phyloP scores from a whole-genome alignment of 1,140 invertebrate genomes.

The Reticulitermes speratus region DNA sequence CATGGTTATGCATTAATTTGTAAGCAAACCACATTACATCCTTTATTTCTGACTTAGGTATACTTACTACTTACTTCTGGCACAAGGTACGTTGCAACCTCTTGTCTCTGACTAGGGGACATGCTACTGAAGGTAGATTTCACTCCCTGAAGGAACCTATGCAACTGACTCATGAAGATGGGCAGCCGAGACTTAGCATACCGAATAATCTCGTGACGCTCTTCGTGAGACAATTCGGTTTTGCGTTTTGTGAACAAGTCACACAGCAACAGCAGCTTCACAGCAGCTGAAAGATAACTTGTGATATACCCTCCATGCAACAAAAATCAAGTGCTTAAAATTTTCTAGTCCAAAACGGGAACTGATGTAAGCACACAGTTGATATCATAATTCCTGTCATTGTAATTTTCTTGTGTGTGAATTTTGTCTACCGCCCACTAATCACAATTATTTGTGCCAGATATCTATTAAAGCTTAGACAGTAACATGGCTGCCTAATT shows the following conservation, averaged over 20 bases:
- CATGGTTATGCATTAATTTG: too few species aligned
- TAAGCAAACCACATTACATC: too few species aligned
- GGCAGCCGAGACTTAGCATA: conserved; percentile 63
- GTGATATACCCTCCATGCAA: too few species aligned
- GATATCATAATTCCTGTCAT: too few species aligned
- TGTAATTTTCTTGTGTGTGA: too few species aligned
- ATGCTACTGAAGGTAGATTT: conserved; percentile 58
- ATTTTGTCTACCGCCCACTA: too few species aligned
- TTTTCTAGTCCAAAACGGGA: too few species aligned
- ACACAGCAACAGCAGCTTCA: conserved; percentile 59
- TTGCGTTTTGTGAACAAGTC: conserved; percentile 61
- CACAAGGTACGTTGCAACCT: conserved; percentile 62
- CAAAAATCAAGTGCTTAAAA: too few species aligned
- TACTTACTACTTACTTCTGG: conserved; percentile 51
- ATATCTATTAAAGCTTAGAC: too few species aligned
- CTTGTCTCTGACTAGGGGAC: conserved; percentile 54
- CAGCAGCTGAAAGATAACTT: conserved; percentile 44
- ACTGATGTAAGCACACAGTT: too few species aligned
- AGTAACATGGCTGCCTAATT: too few species aligned
- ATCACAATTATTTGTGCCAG: too few species aligned
- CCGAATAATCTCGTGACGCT: conserved; percentile 64
- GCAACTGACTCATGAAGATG: conserved; percentile 61
- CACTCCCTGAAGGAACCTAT: conserved; percentile 58
- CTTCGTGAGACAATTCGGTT: conserved; percentile 53
- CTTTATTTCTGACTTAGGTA: neutral